Conservation (phyloP, 2,797 vertebrate genomes). For the Acanthornis magna region DNA sequence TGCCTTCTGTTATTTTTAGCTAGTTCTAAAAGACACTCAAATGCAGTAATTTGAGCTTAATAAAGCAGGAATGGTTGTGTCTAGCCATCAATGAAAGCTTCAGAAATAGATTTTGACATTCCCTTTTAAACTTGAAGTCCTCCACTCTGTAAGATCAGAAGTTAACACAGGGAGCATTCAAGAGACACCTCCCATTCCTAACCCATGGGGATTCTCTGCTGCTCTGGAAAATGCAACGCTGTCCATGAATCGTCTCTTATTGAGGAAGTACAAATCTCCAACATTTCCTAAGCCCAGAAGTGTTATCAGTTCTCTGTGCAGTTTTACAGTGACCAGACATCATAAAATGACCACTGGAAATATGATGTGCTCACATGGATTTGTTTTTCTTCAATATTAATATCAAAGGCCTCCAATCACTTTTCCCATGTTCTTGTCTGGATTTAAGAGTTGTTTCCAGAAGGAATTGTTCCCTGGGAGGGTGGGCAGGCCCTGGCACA, state of each 20-base stretch:
- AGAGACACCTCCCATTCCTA: background rate
- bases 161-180: accelerated
- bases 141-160: accelerated
- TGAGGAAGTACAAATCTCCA: background rate
- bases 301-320: accelerated
- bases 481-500: background rate
- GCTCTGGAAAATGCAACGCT: background rate
- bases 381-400: accelerated
- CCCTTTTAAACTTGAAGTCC: background rate
- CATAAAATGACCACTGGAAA: accelerated
- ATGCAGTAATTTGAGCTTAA: background rate
- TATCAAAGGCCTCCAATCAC: background rate
- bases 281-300: accelerated
- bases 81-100: background rate
- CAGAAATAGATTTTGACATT: background rate
- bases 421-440: background rate
- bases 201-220: background rate
- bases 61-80: background rate
- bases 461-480: background rate
- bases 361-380: accelerated
- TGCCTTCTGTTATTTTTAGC: background rate
- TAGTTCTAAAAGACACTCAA: background rate
- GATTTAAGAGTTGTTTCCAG: background rate
- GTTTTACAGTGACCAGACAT: background rate
- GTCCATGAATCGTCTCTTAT: accelerated